A percentile compares a stretch with the other conserved stretches of the same genome.
phyloP scores from a whole-genome alignment of 2,797 vertebrate species.

The Myioborus melanocephalus region DNA sequence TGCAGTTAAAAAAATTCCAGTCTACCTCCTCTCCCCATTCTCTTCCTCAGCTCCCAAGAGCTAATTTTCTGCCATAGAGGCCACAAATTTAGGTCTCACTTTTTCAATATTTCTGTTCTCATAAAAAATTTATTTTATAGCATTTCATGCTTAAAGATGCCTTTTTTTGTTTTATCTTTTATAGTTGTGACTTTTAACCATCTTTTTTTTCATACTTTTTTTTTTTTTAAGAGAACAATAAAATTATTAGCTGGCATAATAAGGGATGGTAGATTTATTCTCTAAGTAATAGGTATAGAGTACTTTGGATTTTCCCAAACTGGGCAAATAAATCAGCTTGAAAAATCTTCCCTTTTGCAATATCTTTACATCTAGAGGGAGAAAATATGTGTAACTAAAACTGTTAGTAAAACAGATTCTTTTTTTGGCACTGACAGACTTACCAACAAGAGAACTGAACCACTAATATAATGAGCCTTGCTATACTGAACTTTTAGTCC shows the following conservation, averaged over 20 bases:
- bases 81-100: not conserved
- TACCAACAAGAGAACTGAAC: not conserved
- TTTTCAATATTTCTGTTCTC: not conserved
- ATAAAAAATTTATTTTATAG: constrained; percentile 4
- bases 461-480: not conserved
- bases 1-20: not conserved
- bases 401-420: not conserved
- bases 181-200: not conserved
- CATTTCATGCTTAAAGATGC: not conserved
- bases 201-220: not conserved
- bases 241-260: not conserved
- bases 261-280: not conserved
- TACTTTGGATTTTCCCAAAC: not conserved
- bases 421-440: not conserved
- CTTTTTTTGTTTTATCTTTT: constrained; percentile 7
- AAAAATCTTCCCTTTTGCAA: not conserved
- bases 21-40: not conserved
- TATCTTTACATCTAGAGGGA: not conserved
- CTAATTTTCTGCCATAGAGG: constrained; percentile 4
- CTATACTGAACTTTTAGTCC: not conserved
- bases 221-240: not conserved
- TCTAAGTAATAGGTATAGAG: not conserved
- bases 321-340: not conserved
- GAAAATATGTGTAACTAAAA: not conserved
- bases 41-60: not conserved